Evolutionary conservation across 2,113 vertebrate genomes (phyloP).

Genomic region (Hippocampus barbouri): DNA sequence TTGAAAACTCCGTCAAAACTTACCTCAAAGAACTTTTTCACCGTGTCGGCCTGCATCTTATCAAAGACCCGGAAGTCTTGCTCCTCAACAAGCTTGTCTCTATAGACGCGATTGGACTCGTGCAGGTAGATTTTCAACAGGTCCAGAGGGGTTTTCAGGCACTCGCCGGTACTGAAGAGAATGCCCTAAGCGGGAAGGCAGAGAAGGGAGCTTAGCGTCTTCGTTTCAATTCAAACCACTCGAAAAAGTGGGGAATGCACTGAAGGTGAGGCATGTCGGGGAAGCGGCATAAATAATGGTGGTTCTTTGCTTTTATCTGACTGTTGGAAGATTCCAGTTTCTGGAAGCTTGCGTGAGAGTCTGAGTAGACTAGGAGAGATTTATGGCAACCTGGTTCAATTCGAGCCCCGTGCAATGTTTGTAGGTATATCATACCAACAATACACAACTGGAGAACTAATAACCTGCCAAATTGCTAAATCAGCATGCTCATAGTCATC

Average conservation of each 20-base stretch:
- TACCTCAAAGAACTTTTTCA: conserved; percentile 83
- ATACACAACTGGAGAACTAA: too few relatives aligned
- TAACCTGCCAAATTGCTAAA: too few relatives aligned
- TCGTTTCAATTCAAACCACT: conserved; percentile 33
- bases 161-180: conserved; percentile 82
- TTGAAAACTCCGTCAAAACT: conserved; percentile 55
- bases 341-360: too few relatives aligned
- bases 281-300: neutral
- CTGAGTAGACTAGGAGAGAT: neutral
- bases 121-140: conserved; percentile 86
- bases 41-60: conserved; percentile 80
- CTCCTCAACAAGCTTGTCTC: conserved; percentile 86
- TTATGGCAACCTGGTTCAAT: neutral
- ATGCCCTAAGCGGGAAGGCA: conserved; percentile 73
- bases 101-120: conserved; percentile 84
- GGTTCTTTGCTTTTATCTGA: neutral
- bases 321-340: neutral
- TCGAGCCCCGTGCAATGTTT: neutral
- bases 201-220: conserved; percentile 14
- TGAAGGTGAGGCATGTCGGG: neutral
- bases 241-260: conserved; percentile 15
- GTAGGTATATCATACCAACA: neutral
- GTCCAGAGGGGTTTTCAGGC: conserved; percentile 75
- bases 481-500: too few relatives aligned
- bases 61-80: conserved; percentile 80